phyloP scores from a whole-genome alignment of 1,140 invertebrate species.

The Geopemphigus sp. region DNA sequence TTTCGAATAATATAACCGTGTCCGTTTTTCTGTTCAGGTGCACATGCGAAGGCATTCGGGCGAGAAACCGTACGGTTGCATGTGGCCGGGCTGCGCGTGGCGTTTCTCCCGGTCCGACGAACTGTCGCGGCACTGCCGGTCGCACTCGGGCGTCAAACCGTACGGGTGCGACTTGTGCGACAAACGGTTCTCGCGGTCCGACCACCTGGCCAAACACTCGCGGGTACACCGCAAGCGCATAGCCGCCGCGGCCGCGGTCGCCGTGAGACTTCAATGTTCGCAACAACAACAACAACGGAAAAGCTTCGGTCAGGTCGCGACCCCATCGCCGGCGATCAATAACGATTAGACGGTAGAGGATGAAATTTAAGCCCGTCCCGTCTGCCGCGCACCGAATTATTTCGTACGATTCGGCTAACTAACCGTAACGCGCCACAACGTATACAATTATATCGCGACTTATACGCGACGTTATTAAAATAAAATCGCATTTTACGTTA shows the following conservation, averaged over 20 bases:
- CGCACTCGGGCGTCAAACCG: conserved; percentile 73
- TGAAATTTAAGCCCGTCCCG: too few species aligned
- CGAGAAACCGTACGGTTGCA: conserved; percentile 88
- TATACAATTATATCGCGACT: too few species aligned
- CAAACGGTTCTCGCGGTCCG: conserved; percentile 84
- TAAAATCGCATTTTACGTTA: too few species aligned
- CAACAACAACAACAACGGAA: too few species aligned
- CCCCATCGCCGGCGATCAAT: too few species aligned
- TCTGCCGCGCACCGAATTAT: too few species aligned
- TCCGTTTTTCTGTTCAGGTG: conserved; percentile 61
- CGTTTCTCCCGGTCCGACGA: conserved; percentile 92
- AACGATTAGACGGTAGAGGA: too few species aligned
- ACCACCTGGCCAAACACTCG: conserved; percentile 85
- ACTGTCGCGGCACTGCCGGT: conserved; percentile 68
- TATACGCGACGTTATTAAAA: too few species aligned
- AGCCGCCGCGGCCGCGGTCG: neutral
- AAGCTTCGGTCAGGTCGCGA: too few species aligned
- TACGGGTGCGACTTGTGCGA: conserved; percentile 80
- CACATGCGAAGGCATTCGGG: conserved; percentile 90
- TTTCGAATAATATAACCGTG: too few species aligned
- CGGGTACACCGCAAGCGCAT: conserved; percentile 66
- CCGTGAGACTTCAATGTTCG: neutral
- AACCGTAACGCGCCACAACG: too few species aligned
- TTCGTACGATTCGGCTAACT: too few species aligned
- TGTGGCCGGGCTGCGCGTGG: conserved; percentile 91